These are phyloP conservation scores for Danio jaintianensis DNA, from an alignment of 2,797 vertebrate genomes.

Conservation along the genomic window DNA sequence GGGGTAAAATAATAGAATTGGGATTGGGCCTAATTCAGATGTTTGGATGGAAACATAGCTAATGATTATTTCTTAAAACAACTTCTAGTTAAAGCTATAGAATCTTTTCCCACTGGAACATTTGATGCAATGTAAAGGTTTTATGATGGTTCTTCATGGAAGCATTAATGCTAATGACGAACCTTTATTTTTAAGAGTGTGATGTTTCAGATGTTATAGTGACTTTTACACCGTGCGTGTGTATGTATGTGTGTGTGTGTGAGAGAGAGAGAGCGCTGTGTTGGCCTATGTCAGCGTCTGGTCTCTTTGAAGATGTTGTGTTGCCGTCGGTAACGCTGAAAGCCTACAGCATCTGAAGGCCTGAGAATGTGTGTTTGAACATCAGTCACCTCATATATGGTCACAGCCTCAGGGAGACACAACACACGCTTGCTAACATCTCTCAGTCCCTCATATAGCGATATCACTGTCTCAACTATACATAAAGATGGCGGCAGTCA, in stretches of 20 bases:
- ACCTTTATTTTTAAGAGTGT: not conserved
- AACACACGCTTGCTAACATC: slow-evolving; percentile 51
- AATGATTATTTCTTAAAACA: too few species aligned
- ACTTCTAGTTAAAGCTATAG: not conserved
- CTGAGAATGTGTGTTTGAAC: slow-evolving; percentile 87
- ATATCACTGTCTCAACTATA: not conserved
- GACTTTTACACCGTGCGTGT: not conserved
- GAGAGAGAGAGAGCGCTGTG: slow-evolving; percentile 76
- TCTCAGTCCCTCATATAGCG: slow-evolving; percentile 22
- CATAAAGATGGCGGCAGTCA: not conserved
- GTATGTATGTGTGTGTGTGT: slow-evolving; percentile 80
- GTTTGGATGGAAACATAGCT: too few species aligned
- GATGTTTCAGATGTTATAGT: not conserved
- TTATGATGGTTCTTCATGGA: not conserved
- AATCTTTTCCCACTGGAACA: not conserved
- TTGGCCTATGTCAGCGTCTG: slow-evolving; percentile 87
- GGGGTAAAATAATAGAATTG: too few species aligned
- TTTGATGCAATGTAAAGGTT: not conserved
- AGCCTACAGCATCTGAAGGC: slow-evolving; percentile 85
- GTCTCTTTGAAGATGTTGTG: slow-evolving; percentile 89
- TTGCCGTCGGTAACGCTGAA: slow-evolving; percentile 79
- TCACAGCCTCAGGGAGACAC: slow-evolving; percentile 83
- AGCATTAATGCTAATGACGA: not conserved
- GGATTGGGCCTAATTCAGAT: too few species aligned
- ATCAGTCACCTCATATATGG: slow-evolving; percentile 82